Evolutionary conservation across 2,888 invertebrate genomes (phyloP), one percentile per base, ranked within the genome.

Genomic region (Mechanitis messenoides): DNA sequence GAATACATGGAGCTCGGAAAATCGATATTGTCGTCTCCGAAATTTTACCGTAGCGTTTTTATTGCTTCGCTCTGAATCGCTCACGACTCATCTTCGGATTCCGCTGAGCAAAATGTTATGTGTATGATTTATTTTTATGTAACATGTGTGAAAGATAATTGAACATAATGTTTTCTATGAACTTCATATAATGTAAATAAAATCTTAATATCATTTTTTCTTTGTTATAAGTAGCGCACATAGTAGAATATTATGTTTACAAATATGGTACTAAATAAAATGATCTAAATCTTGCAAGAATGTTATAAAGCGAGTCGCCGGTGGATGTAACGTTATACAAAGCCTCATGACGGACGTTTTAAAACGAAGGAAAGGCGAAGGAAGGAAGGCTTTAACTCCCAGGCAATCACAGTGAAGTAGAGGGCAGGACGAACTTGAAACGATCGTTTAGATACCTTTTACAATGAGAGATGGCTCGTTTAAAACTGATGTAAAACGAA

Each of bases 21-120:
- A 89, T 88, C 88, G 85, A 89, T 89, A 88, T 82, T 78, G 79
- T 74, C 80, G 83, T 81, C 83, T 83, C 77, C 73, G 72, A 76
- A 81, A 83, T 80, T 80, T 74, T 71, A 77, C 76, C 73, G 75
- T 69, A 71, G 77, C 72, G 74, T 74, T 83, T 83, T 85, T 85
- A 83, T 81, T 81, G 78, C 77, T 75, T 71, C 70, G 70, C 64
- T 64, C 60, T 38, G 45, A 31, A 9, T 35, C 20, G 20, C 20
- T 20, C 20, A 20, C 55, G 56, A 59, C 56, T 60, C 59, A 64
- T 66, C 56, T 57, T 47, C 77, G 75, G 73, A 76, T 79, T 76
- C 69, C 69, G 64, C 55, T 50, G 55, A 59, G 46, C 54, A 58
- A 56, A 38, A 53, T 54, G 11, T 35, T 45, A 58, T 62, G 59